Evolutionary conservation across 2,888 invertebrate genomes (phyloP), one percentile per base, ranked within the genome.

Genomic region (Sphaeridia pumilis): DNA sequence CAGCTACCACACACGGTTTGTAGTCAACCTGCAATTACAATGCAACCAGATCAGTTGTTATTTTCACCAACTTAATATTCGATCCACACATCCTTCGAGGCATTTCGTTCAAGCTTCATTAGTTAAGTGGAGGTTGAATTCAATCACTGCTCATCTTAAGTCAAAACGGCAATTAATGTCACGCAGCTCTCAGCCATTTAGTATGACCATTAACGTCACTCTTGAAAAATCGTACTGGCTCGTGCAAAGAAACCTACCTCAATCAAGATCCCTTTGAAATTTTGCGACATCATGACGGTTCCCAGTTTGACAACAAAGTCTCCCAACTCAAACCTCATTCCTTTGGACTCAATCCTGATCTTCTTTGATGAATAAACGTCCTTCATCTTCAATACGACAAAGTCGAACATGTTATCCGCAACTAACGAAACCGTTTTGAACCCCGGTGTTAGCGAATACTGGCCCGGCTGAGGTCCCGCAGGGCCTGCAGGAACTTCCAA

Each of bases 221-320:
- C 31, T 31, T 14, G 31, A 31, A 31, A 31, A 7, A 31, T 31
- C n/a, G 31, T 14, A 31, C 14, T 31, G 10, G 14, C 14, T 31
- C 31, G 31, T 14, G 31, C 7, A 31, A 31, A 31, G 31, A 7
- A 17, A 67, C 71, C 67, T 64, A 87, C 86, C 79, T 94, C 94
- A 43, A 94, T 82, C 3, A 94, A 75, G 49, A 94, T 81, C 5
- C 94, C 94, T 73, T 92, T 93, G 69, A 93, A 93, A 67, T 82
- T 87, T 67, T 88, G 87, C 70, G 86, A 87, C 77, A 93, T 85
- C 0, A 88, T 85, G 1, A 94, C 92, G 17, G 85, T 87, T 1
- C 94, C 94, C 0, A 95, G 75, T 71, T 94, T 94, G 3, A 95
- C 84, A 60, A 88, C 81, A 70, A 95, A 95, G 69, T 95, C 95